Base-by-base conservation (phyloP, 1,140 invertebrate genomes). In the Temnothorax longispinosus region DNA sequence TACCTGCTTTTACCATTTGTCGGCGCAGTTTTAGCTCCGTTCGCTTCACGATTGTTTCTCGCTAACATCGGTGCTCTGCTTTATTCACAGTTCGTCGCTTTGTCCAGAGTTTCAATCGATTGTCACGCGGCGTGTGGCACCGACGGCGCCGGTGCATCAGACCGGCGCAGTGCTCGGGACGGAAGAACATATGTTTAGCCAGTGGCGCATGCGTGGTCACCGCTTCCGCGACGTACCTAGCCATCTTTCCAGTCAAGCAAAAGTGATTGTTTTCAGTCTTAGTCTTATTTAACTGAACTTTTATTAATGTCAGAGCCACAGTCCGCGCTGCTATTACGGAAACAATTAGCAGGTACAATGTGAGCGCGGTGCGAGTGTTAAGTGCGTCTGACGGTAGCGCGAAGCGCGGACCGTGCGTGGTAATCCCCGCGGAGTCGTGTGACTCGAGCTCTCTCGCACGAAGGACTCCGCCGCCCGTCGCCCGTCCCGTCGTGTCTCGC, bases 291-390 rank as follows among this genome's bases (percentile, higher is more conserved):
- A 95, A 95, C 93, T 92, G 92, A 95, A 94, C 92, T 95, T 95
- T 94, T 95, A 97, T 97, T 97, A 97, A 98, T 98, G 98, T 98
- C 98, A 97, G 98, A 98, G 96, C 97, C 98, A 97, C 98, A 99
- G 97, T 99, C 98, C 95, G 97, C 98, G 95, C 97, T 99, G 96
- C 96, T 99, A 96, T 97, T 99, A 96, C 97, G 98, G 96, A 99
- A 99, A 97, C 98, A 99, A 97, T 96, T 99, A 96, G 98, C 98
- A 97, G 98, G 98, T 99, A 97, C 41, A 78, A 75, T 71, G 58
- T 82, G 78, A 88, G 76, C 58, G 38, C 35, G 67, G 67, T 90
- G 76, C 88, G 69, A 89, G 91, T 92, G 88, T 85, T 75, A 85
- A 81, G 69, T 85, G 89, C 85, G 54, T 87, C 56, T 50, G 56